Evolutionary conservation across 2,888 invertebrate species (phyloP), one percentile per base, ranked within the genome.

Genomic region (Rhamphomyia laevipes): DNA sequence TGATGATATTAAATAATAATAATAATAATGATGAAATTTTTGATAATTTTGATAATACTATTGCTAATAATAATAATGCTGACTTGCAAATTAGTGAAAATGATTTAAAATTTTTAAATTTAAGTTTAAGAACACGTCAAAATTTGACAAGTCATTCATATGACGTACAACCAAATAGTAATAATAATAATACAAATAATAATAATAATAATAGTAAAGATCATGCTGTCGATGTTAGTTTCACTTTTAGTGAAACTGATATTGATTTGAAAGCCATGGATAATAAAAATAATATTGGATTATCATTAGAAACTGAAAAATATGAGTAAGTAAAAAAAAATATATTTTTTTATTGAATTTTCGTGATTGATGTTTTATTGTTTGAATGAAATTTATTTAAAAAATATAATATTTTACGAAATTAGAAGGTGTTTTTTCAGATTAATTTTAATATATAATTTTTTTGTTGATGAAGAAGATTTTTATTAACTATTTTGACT

Each of bases 91-190:
- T 70, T 7, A 68, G 63, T 55, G 65, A 64, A 60, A 64, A 62
- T 53, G 70, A 70, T 61, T 61, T 70, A 18, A 63, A 65, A 50
- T 68, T 67, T 57, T 58, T 70, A 49, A 69, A 70, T 56, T 56
- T 68, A 52, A 68, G 62, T 59, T 59, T 67, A 57, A 59, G 67
- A 47, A 68, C 65, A 45, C 64, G 67, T 31, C 23, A 21, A 42
- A 42, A 42, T 21, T 6, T 42, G n/a, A 11, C 27, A 15, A 12
- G 2, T 23, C 41, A 41, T 41, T 35, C 35, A n/a, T 13, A 16
- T 42, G 9, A 15, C 27, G 15, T 9, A 13, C 21, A 27, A n/a
- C n/a, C 9, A 15, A n/a, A 23, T 42, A n/a, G 6, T 23, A 15
- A n/a, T 15, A 27, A 42, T 12, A 27, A 42, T 42, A 27, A n/a